Evolutionary conservation across 2,113 vertebrate genomes (phyloP), one percentile per base, ranked within the genome.

Genomic region (Amblyornis subalaris): DNA sequence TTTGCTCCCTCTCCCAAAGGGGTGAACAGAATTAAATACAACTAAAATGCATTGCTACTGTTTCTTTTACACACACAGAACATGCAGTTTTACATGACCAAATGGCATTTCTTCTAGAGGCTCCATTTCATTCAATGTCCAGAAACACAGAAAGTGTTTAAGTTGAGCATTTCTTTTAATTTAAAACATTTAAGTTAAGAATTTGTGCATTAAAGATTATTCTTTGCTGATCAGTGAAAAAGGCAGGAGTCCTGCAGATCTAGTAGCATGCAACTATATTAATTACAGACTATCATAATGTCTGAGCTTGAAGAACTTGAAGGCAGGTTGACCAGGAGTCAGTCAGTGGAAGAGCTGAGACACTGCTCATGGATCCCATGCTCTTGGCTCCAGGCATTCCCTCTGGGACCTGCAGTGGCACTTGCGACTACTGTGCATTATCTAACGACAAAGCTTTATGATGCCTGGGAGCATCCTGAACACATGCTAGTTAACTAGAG

Each of bases 201-300:
- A 66, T 14, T 23, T 31, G 33, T 72, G 58, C 19, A 21, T 23
- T 40, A 31, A 79, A 76, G 50, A 42, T 45, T 73, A 31, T 51
- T 66, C 45, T 69, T 88, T 31, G 45, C n/a, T 14, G 22, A 79
- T 28, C 28, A 61, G 36, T 33, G n/a, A 28, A 78, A 85, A 79
- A 90, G 31, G 24, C 50, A 61, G 44, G 40, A 81, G 10, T 25
- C 54, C 62, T 87, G 73, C 42, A 40, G 28, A 31, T 15, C 13
- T 33, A 71, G 38, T 5, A 74, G 64, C 4, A 44, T 20, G 21
- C 25, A 62, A 10, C 53, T 51, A 14, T 0, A 0, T 14, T 70
- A 61, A 64, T 35, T 72, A 69, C 15, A 15, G 26, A 53, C 48
- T 26, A 21, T 14, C 20, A 7, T 28, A 75, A 15, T 6, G 48